Percentiles rank a stretch among this genome's conserved stretches.
Conservation (phyloP, 2,113 vertebrate species). For the Origma solitaria region DNA sequence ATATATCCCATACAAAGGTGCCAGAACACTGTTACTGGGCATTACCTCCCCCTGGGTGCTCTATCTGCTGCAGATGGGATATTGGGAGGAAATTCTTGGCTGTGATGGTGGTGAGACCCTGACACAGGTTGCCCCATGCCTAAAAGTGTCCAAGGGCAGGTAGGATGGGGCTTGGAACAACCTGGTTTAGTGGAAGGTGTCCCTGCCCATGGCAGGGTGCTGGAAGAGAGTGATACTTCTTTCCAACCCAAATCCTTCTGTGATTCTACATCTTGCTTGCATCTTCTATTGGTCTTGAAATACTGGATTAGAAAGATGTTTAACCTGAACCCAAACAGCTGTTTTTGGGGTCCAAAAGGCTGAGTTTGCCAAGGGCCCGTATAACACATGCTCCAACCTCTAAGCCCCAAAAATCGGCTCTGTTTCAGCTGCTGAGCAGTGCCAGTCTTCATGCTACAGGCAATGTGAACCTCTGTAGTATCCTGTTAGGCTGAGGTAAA, state of each 20-base stretch:
- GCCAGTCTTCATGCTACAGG: not conserved
- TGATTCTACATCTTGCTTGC: not conserved
- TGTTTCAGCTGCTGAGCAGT: not conserved
- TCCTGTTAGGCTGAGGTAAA: not conserved
- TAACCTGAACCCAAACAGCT: not conserved
- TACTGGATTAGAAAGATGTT: not conserved
- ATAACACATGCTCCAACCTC: not conserved
- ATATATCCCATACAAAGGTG: too few species aligned
- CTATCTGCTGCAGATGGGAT: too few species aligned
- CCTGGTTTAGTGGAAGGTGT: not conserved
- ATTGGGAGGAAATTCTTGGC: not conserved
- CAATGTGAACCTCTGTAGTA: too few species aligned
- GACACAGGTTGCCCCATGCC: not conserved
- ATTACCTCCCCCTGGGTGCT: too few species aligned
- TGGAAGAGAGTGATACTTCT: fast-evolving
- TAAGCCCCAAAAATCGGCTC: not conserved
- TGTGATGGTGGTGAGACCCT: not conserved
- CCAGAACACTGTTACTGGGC: too few species aligned
- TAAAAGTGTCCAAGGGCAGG: not conserved
- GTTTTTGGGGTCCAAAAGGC: not conserved
- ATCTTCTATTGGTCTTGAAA: not conserved
- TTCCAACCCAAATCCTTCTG: not conserved
- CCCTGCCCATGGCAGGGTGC: too few species aligned
- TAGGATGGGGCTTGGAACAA: not conserved
- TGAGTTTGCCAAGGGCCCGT: not conserved